Evolutionary conservation across 2,113 vertebrate genomes (phyloP), one percentile per base, ranked within the genome.

Genomic region (Ctenomys sociabilis): DNA sequence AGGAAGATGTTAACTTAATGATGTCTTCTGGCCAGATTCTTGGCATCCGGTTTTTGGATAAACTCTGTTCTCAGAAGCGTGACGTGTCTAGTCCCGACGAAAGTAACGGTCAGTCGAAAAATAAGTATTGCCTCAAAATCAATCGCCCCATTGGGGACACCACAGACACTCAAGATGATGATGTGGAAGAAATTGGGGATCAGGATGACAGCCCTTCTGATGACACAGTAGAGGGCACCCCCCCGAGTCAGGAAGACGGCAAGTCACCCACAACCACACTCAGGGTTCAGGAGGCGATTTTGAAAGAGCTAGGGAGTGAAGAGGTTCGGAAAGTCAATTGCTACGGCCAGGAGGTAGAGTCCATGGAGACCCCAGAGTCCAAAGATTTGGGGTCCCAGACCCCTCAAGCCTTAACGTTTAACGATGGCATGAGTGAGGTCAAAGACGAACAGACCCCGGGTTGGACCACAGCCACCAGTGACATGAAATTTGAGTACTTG

Each of bases 21-120:
- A 99, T 99, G 99, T 99, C 99, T 52, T 99, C 99, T 0, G 99
- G 99, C 40, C 99, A 99, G 98, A 99, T 99, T 85, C 99, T 99
- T 0, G 99, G 99, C 11, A 99, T 99, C 96, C 98, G 99, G 30
- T 99, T 99, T 98, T 98, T 99, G 70, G 99, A 99, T 98, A 99
- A 99, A 97, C 99, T 99, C 57, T 99, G 99, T 97, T 99, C 99
- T 52, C 99, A 99, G 96, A 99, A 99, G 96, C 99, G 99, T 87
- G 99, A 99, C 85, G 99, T 99, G 17, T 99, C 99, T 9, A 98
- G 99, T 97, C 98, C 99, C 37, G 99, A 99, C 94, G 99, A 99
- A 96, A 97, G 98, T 96, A 98, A 98, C 89, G 98, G 99, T 2
- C 98, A 99, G 73, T 98, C 99, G 43, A 99, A 99, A 95, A 98